A percentile compares a stretch with the other conserved stretches of the same genome.
phyloP scores from a whole-genome alignment of 2,113 vertebrate species.

The Campylorhamphus procurvoides region DNA sequence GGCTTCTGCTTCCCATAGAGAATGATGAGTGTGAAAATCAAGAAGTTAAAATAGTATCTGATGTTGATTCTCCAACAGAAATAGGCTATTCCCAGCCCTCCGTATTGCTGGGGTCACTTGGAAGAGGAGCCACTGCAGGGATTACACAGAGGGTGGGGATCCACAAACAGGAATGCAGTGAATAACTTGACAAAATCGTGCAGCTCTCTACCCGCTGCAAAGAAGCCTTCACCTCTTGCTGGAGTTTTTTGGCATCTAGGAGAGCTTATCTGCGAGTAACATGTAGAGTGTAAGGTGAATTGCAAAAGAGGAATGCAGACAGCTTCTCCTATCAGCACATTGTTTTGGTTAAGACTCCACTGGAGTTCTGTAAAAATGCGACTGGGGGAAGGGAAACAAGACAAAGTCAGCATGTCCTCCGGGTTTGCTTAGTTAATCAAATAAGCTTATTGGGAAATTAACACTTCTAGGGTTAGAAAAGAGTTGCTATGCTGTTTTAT shows the following conservation, averaged over 20 bases:
- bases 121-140: background rate
- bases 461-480: background rate
- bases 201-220: background rate
- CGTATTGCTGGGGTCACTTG: background rate
- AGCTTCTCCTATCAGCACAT: slow-evolving; percentile 55
- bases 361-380: slow-evolving; percentile 9
- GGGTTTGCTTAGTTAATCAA: background rate
- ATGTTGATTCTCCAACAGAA: background rate
- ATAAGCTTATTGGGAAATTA: slow-evolving; percentile 1
- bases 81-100: background rate
- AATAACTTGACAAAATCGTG: slow-evolving; percentile 4
- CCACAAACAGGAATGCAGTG: background rate
- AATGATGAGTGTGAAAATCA: background rate
- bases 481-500: background rate
- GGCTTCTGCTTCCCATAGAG: background rate
- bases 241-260: slow-evolving; percentile 42
- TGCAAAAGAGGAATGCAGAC: slow-evolving; percentile 65
- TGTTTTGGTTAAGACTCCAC: slow-evolving; percentile 38
- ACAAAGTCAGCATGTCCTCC: background rate
- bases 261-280: slow-evolving; percentile 50
- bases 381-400: background rate
- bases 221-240: slow-evolving; percentile 63
- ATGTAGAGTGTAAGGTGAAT: slow-evolving; percentile 38
- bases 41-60: background rate
- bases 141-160: background rate